phyloP scores from a whole-genome alignment of 30 jellyfish, hydroid and myxozoan species.

The Sanderia malayensis region DNA sequence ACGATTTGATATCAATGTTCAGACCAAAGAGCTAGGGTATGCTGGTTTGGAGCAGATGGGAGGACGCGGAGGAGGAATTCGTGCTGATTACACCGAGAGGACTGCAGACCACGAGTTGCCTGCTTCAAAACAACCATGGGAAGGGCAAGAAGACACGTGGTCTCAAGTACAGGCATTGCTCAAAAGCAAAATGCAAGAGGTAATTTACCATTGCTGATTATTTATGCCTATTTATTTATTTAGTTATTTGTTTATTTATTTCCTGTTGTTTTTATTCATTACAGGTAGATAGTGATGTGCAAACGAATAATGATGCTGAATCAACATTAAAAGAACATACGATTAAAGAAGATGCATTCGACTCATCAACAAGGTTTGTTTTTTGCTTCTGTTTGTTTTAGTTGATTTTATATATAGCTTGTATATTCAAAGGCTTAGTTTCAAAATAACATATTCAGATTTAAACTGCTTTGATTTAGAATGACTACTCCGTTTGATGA shows the following conservation, averaged over 20 bases:
- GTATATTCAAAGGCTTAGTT: too few species aligned
- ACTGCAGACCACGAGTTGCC: too few species aligned
- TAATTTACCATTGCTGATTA: not conserved
- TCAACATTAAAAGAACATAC: not conserved
- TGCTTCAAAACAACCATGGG: too few species aligned
- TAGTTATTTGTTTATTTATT: too few species aligned
- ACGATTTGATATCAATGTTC: too few species aligned
- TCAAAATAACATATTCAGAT: too few species aligned
- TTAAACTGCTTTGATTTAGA: too few species aligned
- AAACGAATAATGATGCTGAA: not conserved
- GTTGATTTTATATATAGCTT: too few species aligned
- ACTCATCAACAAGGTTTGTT: not conserved
- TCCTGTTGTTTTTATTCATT: not conserved
- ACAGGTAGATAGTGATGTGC: not conserved
- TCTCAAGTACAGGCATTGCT: conserved; percentile 38
- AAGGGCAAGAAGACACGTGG: conserved; percentile 36
- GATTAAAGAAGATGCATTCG: conserved; percentile 13
- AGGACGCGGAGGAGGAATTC: too few species aligned
- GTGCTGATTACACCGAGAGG: too few species aligned
- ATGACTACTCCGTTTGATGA: too few species aligned
- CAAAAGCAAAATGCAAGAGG: conserved; percentile 48
- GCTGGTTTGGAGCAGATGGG: too few species aligned
- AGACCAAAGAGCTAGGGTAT: conserved; percentile 2
- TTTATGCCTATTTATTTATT: not conserved
- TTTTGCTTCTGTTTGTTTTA: not conserved